Conservation (phyloP, 2,113 vertebrate species). For the Caracal caracal region DNA sequence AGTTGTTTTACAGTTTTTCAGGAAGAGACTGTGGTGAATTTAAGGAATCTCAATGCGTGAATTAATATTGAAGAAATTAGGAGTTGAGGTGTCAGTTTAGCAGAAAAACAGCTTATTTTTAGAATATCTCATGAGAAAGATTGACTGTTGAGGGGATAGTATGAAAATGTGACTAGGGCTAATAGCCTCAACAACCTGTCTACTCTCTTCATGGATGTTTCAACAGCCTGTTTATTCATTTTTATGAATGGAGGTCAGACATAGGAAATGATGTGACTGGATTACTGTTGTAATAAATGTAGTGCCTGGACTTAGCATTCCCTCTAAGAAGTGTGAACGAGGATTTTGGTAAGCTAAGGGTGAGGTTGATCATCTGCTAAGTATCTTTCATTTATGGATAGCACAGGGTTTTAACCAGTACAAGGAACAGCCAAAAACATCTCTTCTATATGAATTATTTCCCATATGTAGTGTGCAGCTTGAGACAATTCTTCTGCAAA, state of each 20-base stretch:
- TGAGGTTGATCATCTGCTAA: background rate
- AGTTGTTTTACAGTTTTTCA: background rate
- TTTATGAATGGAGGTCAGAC: background rate
- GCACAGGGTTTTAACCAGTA: background rate
- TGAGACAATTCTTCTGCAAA: background rate
- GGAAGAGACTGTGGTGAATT: background rate
- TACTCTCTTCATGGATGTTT: background rate
- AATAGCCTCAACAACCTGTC: background rate
- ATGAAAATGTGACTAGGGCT: background rate
- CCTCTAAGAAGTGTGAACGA: background rate
- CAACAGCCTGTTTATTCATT: background rate
- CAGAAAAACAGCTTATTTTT: conserved; percentile 9
- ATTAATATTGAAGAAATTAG: background rate
- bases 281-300: background rate
- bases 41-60: background rate
- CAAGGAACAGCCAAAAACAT: background rate
- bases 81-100: background rate
- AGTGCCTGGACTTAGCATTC: background rate
- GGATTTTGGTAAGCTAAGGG: background rate
- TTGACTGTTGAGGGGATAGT: background rate
- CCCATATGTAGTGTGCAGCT: background rate
- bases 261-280: background rate
- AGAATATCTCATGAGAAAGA: background rate
- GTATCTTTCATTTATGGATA: background rate
- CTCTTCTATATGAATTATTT: background rate